A percentile compares a stretch with the other conserved stretches of the same genome.
These are phyloP conservation scores for Amphibalanus amphitrite DNA, from an alignment of 1,140 invertebrate genomes.

Conservation along the genomic window DNA sequence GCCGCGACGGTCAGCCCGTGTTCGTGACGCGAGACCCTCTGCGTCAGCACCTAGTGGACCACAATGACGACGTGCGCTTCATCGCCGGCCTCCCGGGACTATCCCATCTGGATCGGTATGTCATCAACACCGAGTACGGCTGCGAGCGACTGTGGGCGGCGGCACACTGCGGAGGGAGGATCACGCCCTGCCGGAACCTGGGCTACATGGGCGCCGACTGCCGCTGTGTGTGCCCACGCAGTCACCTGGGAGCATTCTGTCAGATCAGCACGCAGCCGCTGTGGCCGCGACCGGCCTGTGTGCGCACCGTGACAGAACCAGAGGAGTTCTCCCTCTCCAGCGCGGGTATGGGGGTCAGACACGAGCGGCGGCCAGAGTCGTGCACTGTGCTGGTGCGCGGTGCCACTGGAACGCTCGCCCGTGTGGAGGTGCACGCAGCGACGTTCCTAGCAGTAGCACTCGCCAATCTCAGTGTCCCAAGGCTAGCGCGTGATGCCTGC, in stretches of 20 bases:
- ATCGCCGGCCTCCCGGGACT: not conserved
- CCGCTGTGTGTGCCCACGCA: not conserved
- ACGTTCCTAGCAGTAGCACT: not conserved
- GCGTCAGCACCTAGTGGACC: conserved; percentile 7
- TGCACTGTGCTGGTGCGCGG: not conserved
- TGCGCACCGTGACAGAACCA: not conserved
- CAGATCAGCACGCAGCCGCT: not conserved
- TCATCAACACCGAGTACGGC: conserved; percentile 9
- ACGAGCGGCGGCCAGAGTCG: not conserved
- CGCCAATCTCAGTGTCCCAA: not conserved
- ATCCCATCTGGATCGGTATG: conserved; percentile 8
- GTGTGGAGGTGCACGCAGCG: not conserved
- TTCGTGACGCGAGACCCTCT: conserved; percentile 8
- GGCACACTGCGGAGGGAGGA: not conserved
- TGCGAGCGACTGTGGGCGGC: conserved; percentile 4
- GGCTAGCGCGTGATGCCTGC: not conserved
- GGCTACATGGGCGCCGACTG: conserved; percentile 9
- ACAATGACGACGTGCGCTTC: not conserved
- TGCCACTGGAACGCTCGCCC: not conserved
- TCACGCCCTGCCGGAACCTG: conserved; percentile 2
- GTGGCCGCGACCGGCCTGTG: not conserved
- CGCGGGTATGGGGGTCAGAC: not conserved
- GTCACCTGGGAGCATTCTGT: not conserved
- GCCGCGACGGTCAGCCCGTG: conserved; percentile 5
- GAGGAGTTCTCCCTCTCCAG: not conserved